Conservation (phyloP, 2,113 vertebrate species). For the Urocynchramus pylzowi region DNA sequence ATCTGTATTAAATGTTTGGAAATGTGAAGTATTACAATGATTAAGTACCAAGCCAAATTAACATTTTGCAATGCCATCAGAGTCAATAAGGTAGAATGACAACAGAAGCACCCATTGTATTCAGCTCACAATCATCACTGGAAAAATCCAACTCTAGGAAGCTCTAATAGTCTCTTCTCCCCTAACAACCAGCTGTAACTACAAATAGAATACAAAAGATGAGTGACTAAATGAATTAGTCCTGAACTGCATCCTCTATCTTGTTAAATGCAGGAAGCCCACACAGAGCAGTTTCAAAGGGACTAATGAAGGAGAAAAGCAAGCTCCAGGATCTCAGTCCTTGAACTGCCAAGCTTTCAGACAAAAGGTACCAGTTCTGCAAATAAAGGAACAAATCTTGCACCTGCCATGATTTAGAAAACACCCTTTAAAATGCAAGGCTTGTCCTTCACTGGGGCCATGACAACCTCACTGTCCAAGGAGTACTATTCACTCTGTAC, state of each 20-base stretch:
- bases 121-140: neutral
- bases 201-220: constrained; percentile 46
- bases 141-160: constrained; percentile 7
- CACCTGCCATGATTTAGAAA: neutral
- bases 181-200: constrained; percentile 16
- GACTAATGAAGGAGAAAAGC: constrained; percentile 36
- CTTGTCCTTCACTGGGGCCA: neutral
- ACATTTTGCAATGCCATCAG: neutral
- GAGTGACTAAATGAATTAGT: constrained; percentile 34
- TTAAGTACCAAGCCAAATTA: neutral
- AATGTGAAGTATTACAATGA: neutral
- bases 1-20: neutral
- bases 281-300: constrained; percentile 23
- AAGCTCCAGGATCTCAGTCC: neutral
- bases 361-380: neutral
- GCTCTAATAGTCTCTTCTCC: neutral
- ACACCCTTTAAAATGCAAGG: neutral
- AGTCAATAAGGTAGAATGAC: neutral
- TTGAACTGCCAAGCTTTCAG: neutral
- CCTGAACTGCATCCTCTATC: constrained; percentile 11
- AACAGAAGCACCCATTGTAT: neutral
- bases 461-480: neutral
- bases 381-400: neutral
- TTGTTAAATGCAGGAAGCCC: constrained; percentile 41
- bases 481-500: neutral